Conservation (phyloP, 2,888 invertebrate species). For the Drosophila conformis region DNA sequence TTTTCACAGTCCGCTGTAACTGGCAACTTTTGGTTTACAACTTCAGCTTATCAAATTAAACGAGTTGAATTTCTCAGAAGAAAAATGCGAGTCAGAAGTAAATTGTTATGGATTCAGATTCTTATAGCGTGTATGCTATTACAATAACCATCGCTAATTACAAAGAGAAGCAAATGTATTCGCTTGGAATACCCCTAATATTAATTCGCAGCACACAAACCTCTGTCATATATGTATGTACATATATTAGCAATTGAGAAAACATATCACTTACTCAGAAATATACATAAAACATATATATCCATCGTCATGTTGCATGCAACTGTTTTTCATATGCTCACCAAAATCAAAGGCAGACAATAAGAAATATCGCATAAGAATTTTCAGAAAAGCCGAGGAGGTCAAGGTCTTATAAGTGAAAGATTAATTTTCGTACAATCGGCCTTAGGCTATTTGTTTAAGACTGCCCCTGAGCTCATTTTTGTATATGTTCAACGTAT, state of each 20-base stretch:
- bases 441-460: neutral
- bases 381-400: neutral
- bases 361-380: neutral
- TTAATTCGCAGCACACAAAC: neutral
- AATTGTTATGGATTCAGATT: neutral
- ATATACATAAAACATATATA: neutral
- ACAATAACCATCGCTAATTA: neutral
- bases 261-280: neutral
- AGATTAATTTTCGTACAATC: neutral
- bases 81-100: neutral
- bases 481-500: neutral
- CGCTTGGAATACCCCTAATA: neutral
- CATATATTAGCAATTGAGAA: neutral
- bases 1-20: neutral
- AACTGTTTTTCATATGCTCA: no score
- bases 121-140: neutral
- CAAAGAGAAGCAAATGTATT: neutral
- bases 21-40: conserved; percentile 11
- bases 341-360: neutral
- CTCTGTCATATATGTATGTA: neutral
- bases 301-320: no score
- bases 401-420: neutral
- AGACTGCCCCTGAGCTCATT: neutral
- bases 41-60: conserved; percentile 20
- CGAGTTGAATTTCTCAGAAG: conserved; percentile 7